These are phyloP conservation scores for Thymelicus acteon DNA, from an alignment of 2,888 invertebrate species.

Conservation along the genomic window DNA sequence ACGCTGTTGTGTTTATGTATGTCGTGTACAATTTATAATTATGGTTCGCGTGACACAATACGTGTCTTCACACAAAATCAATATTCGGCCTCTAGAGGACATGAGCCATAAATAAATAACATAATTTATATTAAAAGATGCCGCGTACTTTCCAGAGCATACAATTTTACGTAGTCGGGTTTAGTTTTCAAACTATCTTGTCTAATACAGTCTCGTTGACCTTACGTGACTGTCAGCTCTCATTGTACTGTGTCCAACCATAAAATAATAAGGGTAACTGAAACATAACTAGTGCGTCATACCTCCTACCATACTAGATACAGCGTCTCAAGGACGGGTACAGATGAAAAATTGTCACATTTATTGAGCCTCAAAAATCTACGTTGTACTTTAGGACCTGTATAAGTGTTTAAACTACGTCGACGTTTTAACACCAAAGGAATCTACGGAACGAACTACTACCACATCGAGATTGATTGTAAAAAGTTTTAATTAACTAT, in stretches of 20 bases:
- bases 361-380: constrained; percentile 70
- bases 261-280: constrained; percentile 72
- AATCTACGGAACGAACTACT: constrained; percentile 66
- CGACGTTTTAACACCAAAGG: constrained; percentile 47
- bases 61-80: too few species aligned
- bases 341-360: constrained; percentile 57
- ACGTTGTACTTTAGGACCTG: constrained; percentile 77
- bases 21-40: too few species aligned
- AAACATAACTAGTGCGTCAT: constrained; percentile 52
- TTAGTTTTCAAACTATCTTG: too few species aligned
- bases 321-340: constrained; percentile 54
- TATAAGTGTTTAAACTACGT: constrained; percentile 56
- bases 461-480: constrained; percentile 66
- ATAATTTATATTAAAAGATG: too few species aligned
- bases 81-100: too few species aligned
- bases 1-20: too few species aligned
- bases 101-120: too few species aligned
- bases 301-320: constrained; percentile 49
- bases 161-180: too few species aligned
- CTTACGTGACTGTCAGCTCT: not conserved
- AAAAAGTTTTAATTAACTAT: constrained; percentile 4
- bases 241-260: not conserved
- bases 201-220: constrained; percentile 1
- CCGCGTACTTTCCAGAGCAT: too few species aligned
- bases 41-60: too few species aligned